A percentile compares a stretch with the other conserved stretches of the same genome.
Evolutionary conservation across 2,888 invertebrate genomes (phyloP).

Genomic region (Saturnia pavonia): DNA sequence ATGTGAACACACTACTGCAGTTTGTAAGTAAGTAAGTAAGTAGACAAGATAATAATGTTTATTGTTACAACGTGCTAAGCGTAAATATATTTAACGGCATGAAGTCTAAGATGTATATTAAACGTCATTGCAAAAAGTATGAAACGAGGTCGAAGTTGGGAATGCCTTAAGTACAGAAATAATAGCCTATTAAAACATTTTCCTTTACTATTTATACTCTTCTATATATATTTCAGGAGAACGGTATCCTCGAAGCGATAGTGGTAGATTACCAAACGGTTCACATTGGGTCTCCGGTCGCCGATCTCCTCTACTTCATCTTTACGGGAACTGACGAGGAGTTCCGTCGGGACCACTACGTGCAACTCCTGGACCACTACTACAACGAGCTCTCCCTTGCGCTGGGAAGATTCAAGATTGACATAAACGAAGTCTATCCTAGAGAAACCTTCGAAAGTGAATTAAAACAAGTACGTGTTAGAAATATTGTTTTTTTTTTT

Average conservation of each 20-base stretch:
- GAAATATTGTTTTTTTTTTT: no score
- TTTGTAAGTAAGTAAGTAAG: no score
- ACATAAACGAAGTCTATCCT: conserved; percentile 44
- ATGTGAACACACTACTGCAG: no score
- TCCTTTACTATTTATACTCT: no score
- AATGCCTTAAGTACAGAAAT: no score
- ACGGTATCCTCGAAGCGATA: conserved; percentile 36
- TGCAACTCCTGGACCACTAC: conserved; percentile 46
- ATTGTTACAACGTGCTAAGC: no score
- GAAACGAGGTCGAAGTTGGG: no score
- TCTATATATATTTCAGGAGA: conserved; percentile 27
- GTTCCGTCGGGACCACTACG: conserved; percentile 45
- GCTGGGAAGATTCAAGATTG: conserved; percentile 36
- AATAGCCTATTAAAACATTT: no score
- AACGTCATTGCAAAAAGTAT: no score
- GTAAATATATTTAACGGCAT: no score
- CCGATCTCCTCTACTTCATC: conserved; percentile 53
- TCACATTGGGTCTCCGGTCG: conserved; percentile 42
- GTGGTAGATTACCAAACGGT: conserved; percentile 55
- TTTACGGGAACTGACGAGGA: conserved; percentile 46
- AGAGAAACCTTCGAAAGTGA: conserved; percentile 46
- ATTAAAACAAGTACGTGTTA: conserved; percentile 38
- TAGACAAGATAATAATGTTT: no score
- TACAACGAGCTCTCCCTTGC: conserved; percentile 39
- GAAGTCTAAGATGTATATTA: no score